Base-by-base conservation (phyloP, 2,113 vertebrate genomes). In the Leiothrix lutea region DNA sequence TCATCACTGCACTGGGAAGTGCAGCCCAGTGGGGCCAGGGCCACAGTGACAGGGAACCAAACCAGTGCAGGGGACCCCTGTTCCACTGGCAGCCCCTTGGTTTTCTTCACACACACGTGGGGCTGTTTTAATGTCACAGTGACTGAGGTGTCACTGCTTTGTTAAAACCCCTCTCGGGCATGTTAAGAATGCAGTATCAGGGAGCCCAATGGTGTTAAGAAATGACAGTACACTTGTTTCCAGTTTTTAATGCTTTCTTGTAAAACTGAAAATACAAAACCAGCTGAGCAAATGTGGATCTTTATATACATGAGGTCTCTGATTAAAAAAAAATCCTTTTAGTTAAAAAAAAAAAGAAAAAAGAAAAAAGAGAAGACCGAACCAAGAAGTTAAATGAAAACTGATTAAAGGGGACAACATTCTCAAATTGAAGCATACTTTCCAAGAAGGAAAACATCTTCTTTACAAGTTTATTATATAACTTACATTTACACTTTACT, bases 241-340 rank as follows among this genome's bases (percentile, higher is more conserved):
- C 98, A 98, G 98, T 98, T 98, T 98, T 98, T 98, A 98, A 98
- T 98, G 95, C 89, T 98, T 98, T 98, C 97, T 98, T 98, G 97
- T 98, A 98, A 98, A 98, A 98, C 94, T 92, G 96, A 98, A 98
- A 97, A 97, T 98, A 98, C 97, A 98, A 98, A 98, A 98, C 97
- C 97, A 96, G 97, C 81, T 22, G 92, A 97, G 96, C 87, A 96
- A 96, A 91, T 95, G 94, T 95, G 98, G 94, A 96, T 86, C 87
- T 96, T 97, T 98, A 98, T 98, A 97, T 98, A 98, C 98, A 98
- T 97, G 98, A 98, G 98, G 98, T 98, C 98, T 98, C 98, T 98
- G 96, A 98, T 97, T 95, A 90, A 97, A 98, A 92, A 92, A 61
- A 97, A 96, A 47, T 88, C 78, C 74, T 91, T 97, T 93, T 71